phyloP scores from a whole-genome alignment of 2,797 vertebrate genomes.

The Spondyliosoma cantharus region DNA sequence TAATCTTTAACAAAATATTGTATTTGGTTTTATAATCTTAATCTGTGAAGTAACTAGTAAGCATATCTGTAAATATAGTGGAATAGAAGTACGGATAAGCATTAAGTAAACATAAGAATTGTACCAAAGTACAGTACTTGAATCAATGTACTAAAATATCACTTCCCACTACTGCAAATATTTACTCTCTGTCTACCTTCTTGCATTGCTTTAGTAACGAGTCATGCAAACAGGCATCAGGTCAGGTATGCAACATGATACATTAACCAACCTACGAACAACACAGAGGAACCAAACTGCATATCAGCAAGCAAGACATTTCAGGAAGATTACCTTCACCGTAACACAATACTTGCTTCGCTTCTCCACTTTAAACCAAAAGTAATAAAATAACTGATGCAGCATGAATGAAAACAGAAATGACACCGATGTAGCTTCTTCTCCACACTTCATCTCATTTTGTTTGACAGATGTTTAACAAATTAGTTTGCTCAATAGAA shows the following conservation, averaged over 20 bases:
- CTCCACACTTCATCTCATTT: constrained; percentile 5
- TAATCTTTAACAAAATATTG: not conserved
- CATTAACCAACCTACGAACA: not conserved
- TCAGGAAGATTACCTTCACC: constrained; percentile 15
- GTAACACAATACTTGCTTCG: constrained; percentile 16
- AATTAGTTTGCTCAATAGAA: not conserved
- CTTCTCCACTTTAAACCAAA: constrained; percentile 19
- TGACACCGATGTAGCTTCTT: constrained; percentile 11
- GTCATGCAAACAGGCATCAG: not conserved
- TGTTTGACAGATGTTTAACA: constrained; percentile 10
- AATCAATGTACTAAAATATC: not conserved
- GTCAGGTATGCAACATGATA: not conserved
- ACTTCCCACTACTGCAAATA: not conserved
- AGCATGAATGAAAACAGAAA: constrained; percentile 24
- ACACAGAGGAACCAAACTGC: not conserved
- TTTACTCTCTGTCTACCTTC: not conserved
- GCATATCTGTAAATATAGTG: not conserved
- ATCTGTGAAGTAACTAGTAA: not conserved
- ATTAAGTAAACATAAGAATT: too few species aligned
- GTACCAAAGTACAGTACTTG: too few species aligned
- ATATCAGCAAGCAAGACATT: not conserved
- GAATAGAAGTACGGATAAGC: not conserved
- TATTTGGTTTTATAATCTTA: not conserved
- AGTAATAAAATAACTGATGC: constrained; percentile 12
- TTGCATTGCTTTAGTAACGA: not conserved